Evolutionary conservation across 1,140 invertebrate species (phyloP), one percentile per base, ranked within the genome.

Genomic region (Drosophila nigromelanica): DNA sequence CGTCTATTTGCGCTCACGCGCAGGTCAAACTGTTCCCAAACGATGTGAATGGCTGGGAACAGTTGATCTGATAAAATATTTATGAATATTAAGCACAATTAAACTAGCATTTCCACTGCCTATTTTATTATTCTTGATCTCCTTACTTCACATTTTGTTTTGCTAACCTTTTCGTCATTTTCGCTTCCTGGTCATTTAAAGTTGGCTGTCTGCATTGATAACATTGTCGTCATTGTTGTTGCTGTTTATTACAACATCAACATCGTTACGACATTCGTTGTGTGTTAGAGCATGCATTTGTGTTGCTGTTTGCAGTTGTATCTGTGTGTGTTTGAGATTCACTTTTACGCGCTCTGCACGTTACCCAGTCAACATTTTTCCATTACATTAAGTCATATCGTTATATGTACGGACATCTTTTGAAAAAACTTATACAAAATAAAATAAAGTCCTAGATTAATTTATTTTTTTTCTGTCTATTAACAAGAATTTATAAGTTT

Each of bases 201-300:
- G 63, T 60, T 61, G 30, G 50, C 50, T 73, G 64, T 59, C 50
- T 77, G 67, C 43, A 66, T 71, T 82, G 78, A 82, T 81, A 78
- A 68, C 70, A 66, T 39, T 69, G 66, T 75, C 61, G 62, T 76
- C 76, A 50, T 24, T 55, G 74, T 51, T 69, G 58, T 48, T 67
- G 48, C 39, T 59, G 61, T 21, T 85, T 81, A 80, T 87, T 87
- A 86, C 85, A 86, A 86, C 82, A 86, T 87, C 82, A 86, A 78
- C 78, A 73, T 48, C 67, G 81, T 86, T 86, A 87, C 81, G 81
- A 87, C 74, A 87, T 87, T 64, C 63, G 50, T 66, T 82, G 61
- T 71, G 66, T 76, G 61, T 82, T 75, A 68, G 63, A 68, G 66
- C 47, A 72, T 83, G 51, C 73, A 85, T 60, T 62, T 77, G 73